Conservation (phyloP, 2,888 invertebrate genomes). For the Portevinia maculata region DNA sequence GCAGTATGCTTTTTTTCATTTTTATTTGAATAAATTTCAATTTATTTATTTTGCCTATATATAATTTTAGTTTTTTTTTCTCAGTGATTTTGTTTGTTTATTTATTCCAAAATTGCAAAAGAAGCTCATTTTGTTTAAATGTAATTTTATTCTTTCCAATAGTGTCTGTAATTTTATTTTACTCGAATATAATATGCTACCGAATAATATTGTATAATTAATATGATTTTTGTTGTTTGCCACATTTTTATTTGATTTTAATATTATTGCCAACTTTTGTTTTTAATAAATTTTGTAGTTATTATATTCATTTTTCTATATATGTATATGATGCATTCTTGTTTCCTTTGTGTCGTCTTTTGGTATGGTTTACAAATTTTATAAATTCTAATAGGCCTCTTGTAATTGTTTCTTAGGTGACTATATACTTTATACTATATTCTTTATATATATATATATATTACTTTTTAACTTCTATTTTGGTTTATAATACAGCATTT, state of each 20-base stretch:
- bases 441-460: slow-evolving; percentile 45
- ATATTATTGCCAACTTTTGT: slow-evolving; percentile 53
- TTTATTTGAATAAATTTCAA: slow-evolving; percentile 30
- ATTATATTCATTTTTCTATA: slow-evolving; percentile 19
- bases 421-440: slow-evolving; percentile 51
- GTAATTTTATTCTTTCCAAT: slow-evolving; percentile 34
- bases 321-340: slow-evolving; percentile 38
- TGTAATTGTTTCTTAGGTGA: slow-evolving; percentile 70
- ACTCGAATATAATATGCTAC: slow-evolving; percentile 51
- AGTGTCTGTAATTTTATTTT: slow-evolving; percentile 29
- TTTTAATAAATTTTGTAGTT: slow-evolving; percentile 13
- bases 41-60: slow-evolving; percentile 65
- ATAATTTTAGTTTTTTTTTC: slow-evolving; percentile 30
- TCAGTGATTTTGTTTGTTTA: slow-evolving; percentile 37
- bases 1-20: not conserved
- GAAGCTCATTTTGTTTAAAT: slow-evolving; percentile 69
- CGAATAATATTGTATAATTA: slow-evolving; percentile 57
- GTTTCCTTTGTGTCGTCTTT: slow-evolving; percentile 31
- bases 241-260: slow-evolving; percentile 60
- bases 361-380: slow-evolving; percentile 70
- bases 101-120: slow-evolving; percentile 69
- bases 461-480: slow-evolving; percentile 43
- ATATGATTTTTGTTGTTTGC: slow-evolving; percentile 44
- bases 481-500: slow-evolving; percentile 52
- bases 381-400: slow-evolving; percentile 77